Evolutionary conservation across 2,797 vertebrate species (phyloP).

Genomic region (Falco concolor): DNA sequence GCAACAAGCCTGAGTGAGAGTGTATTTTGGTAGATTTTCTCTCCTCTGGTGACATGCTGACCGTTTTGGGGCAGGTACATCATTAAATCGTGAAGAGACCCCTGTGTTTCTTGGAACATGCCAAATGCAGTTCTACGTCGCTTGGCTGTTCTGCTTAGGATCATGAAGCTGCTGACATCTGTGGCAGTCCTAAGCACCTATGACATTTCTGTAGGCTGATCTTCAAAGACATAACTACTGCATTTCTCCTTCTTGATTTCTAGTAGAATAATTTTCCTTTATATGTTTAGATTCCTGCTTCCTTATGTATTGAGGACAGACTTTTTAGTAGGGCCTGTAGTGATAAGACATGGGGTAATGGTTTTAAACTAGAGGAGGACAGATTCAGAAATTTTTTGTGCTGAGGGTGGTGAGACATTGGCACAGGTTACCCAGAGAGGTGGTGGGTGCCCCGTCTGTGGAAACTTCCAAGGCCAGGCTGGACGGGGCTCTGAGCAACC

Average conservation of each 20-base stretch:
- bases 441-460: background rate
- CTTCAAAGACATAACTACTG: background rate
- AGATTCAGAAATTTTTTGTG: background rate
- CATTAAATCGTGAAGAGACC: background rate
- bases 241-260: background rate
- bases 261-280: background rate
- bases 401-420: background rate
- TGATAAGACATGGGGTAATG: rapidly evolving
- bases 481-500: background rate
- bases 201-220: background rate
- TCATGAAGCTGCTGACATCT: background rate
- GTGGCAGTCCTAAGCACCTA: background rate
- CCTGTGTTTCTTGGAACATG: background rate
- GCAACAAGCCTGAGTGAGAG: background rate
- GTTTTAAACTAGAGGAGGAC: background rate
- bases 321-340: background rate
- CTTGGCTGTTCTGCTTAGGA: background rate
- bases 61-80: background rate
- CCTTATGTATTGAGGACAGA: background rate
- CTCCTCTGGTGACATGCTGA: background rate
- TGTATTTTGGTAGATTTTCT: background rate
- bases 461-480: background rate
- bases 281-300: background rate
- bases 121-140: background rate
- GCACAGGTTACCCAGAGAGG: background rate